These are phyloP conservation scores for Darevskia mixta DNA, from an alignment of 2,797 vertebrate genomes.

Conservation along the genomic window DNA sequence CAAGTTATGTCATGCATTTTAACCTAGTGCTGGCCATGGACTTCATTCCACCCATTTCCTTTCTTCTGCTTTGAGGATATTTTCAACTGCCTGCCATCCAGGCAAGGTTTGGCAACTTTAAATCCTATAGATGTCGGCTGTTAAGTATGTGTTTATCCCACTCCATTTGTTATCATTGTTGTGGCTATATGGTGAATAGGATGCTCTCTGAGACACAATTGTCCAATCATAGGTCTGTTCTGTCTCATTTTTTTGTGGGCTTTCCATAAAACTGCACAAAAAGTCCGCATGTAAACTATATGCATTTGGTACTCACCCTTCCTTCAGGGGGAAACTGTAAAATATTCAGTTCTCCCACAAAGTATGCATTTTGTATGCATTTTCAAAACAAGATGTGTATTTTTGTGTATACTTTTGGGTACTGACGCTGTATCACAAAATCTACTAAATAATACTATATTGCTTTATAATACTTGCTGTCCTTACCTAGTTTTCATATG, in stretches of 20 bases:
- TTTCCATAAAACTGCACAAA: no score
- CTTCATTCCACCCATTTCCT: constrained; percentile 37
- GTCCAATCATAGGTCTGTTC: neutral
- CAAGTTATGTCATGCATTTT: constrained; percentile 59
- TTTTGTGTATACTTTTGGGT: no score
- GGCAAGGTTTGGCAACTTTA: neutral
- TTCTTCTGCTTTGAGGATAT: constrained; percentile 11
- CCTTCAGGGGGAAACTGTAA: no score
- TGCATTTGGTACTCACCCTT: no score
- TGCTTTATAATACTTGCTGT: neutral
- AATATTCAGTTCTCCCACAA: no score
- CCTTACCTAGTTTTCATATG: neutral
- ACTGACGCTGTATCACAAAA: no score
- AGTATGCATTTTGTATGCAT: no score
- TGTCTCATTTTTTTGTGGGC: no score
- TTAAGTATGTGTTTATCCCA: neutral
- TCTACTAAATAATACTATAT: neutral
- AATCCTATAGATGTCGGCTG: neutral
- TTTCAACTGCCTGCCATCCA: neutral
- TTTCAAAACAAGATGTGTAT: no score
- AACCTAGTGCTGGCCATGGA: constrained; percentile 53
- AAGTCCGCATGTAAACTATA: no score
- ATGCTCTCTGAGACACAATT: neutral
- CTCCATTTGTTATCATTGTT: neutral
- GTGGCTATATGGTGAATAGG: neutral